These are phyloP conservation scores for Spilosoma lubricipeda DNA, from an alignment of 2,888 invertebrate species.

Conservation along the genomic window DNA sequence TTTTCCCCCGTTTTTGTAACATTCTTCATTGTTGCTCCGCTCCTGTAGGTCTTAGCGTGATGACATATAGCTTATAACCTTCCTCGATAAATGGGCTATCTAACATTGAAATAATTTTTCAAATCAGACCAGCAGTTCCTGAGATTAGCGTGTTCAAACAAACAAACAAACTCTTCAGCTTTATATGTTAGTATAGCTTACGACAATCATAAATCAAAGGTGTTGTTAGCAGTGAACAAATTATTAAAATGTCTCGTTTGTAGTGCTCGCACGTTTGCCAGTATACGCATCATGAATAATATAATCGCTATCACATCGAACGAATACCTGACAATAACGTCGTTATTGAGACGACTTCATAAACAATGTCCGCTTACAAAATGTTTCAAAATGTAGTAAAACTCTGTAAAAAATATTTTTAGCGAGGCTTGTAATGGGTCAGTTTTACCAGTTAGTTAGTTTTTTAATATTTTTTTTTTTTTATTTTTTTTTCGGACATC, in stretches of 20 bases:
- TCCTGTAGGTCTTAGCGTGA: too few relatives aligned
- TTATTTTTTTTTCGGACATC: too few relatives aligned
- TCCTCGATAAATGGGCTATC: too few relatives aligned
- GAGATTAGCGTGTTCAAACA: too few relatives aligned
- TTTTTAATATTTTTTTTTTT: background rate
- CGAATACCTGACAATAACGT: slow-evolving; percentile 15
- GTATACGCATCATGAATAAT: slow-evolving; percentile 54
- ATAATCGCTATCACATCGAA: slow-evolving; percentile 39
- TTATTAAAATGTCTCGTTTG: slow-evolving; percentile 67
- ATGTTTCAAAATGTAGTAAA: background rate
- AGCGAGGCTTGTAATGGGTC: background rate
- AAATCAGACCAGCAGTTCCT: too few relatives aligned
- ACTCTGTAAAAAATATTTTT: background rate
- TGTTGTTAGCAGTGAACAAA: slow-evolving; percentile 54
- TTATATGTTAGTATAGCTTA: too few relatives aligned
- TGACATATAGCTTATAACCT: too few relatives aligned
- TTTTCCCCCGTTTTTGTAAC: too few relatives aligned
- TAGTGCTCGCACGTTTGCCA: slow-evolving; percentile 53
- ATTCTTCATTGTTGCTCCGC: too few relatives aligned
- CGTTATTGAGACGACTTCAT: slow-evolving; percentile 16
- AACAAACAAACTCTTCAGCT: too few relatives aligned
- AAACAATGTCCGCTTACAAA: slow-evolving; percentile 6
- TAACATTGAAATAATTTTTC: too few relatives aligned
- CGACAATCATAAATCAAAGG: slow-evolving; percentile 38
- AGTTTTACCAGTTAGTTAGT: background rate